Conservation (phyloP, 2,888 invertebrate genomes). For the Zaprionus lineosus region DNA sequence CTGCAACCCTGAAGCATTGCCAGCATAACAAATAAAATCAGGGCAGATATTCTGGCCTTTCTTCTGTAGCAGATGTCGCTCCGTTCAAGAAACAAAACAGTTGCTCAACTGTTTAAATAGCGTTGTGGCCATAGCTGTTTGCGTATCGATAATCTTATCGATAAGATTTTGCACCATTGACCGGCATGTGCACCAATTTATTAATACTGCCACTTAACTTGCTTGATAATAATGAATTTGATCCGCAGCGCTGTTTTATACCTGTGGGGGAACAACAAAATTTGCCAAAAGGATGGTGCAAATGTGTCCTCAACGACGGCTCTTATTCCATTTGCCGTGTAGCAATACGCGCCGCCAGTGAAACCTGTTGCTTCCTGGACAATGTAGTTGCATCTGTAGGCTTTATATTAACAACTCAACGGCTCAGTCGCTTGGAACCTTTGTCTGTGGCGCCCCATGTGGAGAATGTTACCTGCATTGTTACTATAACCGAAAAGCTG, state of each 20-base stretch:
- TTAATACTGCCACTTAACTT: conserved; percentile 49
- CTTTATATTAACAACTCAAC: conserved; percentile 25
- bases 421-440: conserved; percentile 25
- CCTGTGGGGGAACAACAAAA: conserved; percentile 9
- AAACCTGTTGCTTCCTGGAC: conserved; percentile 71
- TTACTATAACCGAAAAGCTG: conserved; percentile 41
- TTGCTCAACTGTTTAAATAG: not conserved
- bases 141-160: not conserved
- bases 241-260: conserved; percentile 46
- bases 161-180: not conserved
- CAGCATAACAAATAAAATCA: conserved; percentile 8
- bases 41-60: not conserved
- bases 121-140: no score
- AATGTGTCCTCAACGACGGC: conserved; percentile 51
- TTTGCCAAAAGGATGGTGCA: conserved; percentile 50
- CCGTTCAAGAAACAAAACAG: conserved; percentile 34
- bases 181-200: conserved; percentile 52
- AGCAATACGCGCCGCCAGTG: conserved; percentile 36
- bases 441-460: not conserved
- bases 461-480: conserved; percentile 29
- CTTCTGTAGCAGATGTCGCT: no score
- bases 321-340: conserved; percentile 61
- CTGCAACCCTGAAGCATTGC: conserved; percentile 41
- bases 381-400: conserved; percentile 49
- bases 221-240: conserved; percentile 49